Evolutionary conservation across 2,797 vertebrate species (phyloP).

Genomic region (Rhynchotus rufescens): DNA sequence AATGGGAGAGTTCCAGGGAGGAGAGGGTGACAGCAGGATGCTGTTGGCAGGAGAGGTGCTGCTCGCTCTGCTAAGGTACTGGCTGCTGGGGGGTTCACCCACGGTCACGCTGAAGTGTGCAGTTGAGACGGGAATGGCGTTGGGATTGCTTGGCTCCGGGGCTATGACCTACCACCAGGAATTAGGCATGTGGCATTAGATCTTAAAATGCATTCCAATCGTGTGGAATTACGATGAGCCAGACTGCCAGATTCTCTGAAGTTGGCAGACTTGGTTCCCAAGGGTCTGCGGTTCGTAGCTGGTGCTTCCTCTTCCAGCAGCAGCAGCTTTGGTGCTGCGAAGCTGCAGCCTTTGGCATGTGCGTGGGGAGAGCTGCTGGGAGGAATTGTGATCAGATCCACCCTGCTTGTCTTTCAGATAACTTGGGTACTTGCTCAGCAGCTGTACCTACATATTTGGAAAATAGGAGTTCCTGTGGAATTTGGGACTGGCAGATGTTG

Average conservation of each 20-base stretch:
- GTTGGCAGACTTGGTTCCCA: constrained; percentile 34
- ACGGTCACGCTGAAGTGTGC: neutral
- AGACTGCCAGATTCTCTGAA: constrained; percentile 27
- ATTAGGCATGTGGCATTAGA: constrained; percentile 28
- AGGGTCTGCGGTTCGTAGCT: constrained; percentile 25
- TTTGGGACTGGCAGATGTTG: neutral
- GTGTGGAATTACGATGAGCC: constrained; percentile 55
- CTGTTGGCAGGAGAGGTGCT: neutral
- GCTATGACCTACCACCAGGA: neutral
- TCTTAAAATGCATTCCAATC: constrained; percentile 55
- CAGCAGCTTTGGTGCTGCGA: neutral
- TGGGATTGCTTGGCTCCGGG: neutral
- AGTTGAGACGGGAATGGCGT: neutral
- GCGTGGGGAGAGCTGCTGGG: neutral
- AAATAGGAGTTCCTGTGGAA: neutral
- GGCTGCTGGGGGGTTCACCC: neutral
- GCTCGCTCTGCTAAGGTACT: neutral
- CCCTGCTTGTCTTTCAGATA: neutral
- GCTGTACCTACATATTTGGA: accelerated
- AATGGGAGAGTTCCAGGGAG: neutral
- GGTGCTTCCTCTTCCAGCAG: constrained; percentile 20
- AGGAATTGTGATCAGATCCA: neutral
- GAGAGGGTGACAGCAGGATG: neutral
- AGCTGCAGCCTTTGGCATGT: neutral
- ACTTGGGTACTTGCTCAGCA: neutral